These are phyloP conservation scores for Hoplostethus mediterraneus DNA, from an alignment of 2,797 vertebrate genomes.

Conservation along the genomic window DNA sequence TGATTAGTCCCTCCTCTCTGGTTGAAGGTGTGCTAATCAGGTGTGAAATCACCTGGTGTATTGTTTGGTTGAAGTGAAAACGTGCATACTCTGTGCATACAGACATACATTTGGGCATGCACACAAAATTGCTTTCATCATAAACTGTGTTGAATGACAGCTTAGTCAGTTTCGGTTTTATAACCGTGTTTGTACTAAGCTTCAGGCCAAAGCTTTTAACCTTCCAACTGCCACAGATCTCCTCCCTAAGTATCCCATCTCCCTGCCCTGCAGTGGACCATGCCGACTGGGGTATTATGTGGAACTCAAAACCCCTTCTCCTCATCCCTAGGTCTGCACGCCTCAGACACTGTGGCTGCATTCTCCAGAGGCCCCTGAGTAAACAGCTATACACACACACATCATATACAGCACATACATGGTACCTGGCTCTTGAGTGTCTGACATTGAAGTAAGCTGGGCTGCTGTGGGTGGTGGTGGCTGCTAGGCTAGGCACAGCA, in stretches of 20 bases:
- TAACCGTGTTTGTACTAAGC: constrained; percentile 9
- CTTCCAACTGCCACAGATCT: neutral
- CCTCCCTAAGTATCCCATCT: constrained; percentile 44
- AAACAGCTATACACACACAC: constrained; percentile 61
- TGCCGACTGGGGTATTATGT: constrained; percentile 60
- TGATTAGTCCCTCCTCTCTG: too few species aligned
- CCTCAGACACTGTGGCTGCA: constrained; percentile 77
- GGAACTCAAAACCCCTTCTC: constrained; percentile 72
- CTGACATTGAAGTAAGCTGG: constrained; percentile 43
- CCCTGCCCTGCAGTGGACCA: constrained; percentile 44
- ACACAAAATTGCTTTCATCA: constrained; percentile 27
- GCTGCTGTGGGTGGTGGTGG: constrained; percentile 10
- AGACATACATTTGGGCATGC: constrained; percentile 5
- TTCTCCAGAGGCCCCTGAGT: constrained; percentile 73
- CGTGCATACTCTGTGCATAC: too few species aligned
- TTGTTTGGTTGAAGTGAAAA: too few species aligned
- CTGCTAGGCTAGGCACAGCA: constrained; percentile 4
- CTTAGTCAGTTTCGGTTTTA: constrained; percentile 21
- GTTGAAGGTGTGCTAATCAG: too few species aligned
- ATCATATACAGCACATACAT: constrained; percentile 24
- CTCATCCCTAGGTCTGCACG: constrained; percentile 62
- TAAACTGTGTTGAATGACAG: constrained; percentile 35
- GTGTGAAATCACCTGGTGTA: too few species aligned
- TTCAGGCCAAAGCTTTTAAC: neutral
- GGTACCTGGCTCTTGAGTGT: constrained; percentile 45